phyloP scores from a whole-genome alignment of 2,888 invertebrate genomes.

The Euzetes globulus region DNA sequence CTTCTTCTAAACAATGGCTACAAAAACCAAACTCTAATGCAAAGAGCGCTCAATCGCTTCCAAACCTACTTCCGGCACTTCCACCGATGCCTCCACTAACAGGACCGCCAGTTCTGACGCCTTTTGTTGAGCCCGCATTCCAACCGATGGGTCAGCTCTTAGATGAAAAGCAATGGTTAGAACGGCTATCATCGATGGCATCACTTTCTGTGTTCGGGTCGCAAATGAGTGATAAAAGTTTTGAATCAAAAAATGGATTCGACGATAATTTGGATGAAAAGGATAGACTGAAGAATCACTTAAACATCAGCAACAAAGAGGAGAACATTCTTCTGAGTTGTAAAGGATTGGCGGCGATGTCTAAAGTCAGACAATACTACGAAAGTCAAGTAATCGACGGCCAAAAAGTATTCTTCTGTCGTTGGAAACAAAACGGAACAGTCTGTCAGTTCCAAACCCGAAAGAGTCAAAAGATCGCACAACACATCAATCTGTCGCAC shows the following conservation, averaged over 20 bases:
- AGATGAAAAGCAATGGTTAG: conserved; percentile 1
- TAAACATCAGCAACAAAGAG: conserved; percentile 21
- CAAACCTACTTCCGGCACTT: neutral
- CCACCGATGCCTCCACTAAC: neutral
- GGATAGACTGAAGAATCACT: neutral
- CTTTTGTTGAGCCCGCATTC: neutral
- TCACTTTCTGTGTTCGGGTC: neutral
- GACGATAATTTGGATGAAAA: no score
- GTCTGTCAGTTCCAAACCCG: neutral
- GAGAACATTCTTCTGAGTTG: conserved; percentile 12
- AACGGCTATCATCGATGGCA: conserved; percentile 1
- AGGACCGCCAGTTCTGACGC: neutral
- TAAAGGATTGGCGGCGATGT: conserved; percentile 14
- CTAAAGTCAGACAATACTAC: conserved; percentile 11
- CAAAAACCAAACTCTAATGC: conserved; percentile 17
- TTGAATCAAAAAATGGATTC: neutral
- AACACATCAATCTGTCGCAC: conserved; percentile 26
- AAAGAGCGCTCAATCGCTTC: neutral
- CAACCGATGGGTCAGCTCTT: neutral
- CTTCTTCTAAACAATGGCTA: neutral
- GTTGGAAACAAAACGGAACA: neutral
- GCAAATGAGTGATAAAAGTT: neutral
- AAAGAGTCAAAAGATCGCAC: conserved; percentile 17
- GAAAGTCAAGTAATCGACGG: neutral
- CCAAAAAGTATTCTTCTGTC: neutral